Conservation (phyloP, 2,797 vertebrate genomes). For the Sebastolobus altivelis region DNA sequence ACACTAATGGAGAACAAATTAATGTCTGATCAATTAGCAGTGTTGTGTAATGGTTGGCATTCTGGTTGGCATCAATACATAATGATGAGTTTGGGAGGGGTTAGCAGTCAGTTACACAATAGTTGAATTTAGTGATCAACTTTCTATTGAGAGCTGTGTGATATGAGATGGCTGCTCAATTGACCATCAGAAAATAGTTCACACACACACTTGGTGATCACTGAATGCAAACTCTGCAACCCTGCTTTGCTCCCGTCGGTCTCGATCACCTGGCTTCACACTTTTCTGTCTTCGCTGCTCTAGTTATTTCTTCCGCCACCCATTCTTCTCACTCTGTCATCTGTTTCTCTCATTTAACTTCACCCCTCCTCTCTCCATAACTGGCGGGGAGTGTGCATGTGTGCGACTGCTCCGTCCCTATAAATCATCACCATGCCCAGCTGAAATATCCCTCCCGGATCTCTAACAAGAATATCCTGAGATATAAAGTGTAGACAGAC, state of each 20-base stretch:
- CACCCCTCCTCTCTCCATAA: slow-evolving; percentile 23
- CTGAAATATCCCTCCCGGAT: slow-evolving; percentile 33
- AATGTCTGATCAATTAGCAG: slow-evolving; percentile 56
- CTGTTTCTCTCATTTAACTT: slow-evolving; percentile 54
- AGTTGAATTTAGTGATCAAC: slow-evolving; percentile 27
- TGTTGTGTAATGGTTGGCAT: slow-evolving; percentile 62
- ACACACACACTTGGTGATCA: not conserved
- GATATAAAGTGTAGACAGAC: slow-evolving; percentile 33
- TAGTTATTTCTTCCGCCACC: not conserved
- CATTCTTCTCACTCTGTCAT: slow-evolving; percentile 38
- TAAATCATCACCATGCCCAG: slow-evolving; percentile 29
- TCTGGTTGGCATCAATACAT: slow-evolving; percentile 54
- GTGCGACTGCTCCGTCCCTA: slow-evolving; percentile 20
- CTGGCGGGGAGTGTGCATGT: slow-evolving; percentile 10
- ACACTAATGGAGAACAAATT: slow-evolving; percentile 54
- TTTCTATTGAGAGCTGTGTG: slow-evolving; percentile 6
- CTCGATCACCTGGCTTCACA: slow-evolving; percentile 11
- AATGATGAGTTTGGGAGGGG: slow-evolving; percentile 36
- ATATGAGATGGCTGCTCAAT: slow-evolving; percentile 11
- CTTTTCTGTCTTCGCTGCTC: not conserved
- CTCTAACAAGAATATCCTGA: slow-evolving; percentile 48
- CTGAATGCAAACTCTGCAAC: not conserved
- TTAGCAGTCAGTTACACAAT: slow-evolving; percentile 43
- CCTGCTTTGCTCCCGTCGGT: not conserved
- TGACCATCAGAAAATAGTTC: slow-evolving; percentile 11